A percentile compares a stretch with the other conserved stretches of the same genome.
Evolutionary conservation across 2,797 vertebrate genomes (phyloP).

Genomic region (Acestrorhynchus altus): DNA sequence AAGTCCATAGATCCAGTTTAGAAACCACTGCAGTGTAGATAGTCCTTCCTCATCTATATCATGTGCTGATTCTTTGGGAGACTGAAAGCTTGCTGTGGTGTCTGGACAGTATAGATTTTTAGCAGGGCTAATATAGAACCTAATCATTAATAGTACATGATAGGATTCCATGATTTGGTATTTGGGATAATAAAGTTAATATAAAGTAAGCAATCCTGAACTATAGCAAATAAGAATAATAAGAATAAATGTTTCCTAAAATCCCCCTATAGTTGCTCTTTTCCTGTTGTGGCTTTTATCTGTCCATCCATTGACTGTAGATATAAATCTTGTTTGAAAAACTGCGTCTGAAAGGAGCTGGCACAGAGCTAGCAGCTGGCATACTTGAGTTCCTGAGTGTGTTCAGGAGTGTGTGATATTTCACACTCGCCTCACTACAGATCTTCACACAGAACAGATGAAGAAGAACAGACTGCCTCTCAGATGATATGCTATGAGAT

Average conservation of each 20-base stretch:
- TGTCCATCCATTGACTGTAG: slow-evolving; percentile 38
- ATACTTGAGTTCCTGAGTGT: slow-evolving; percentile 53
- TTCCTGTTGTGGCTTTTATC: slow-evolving; percentile 35
- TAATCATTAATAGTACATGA: background rate
- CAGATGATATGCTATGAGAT: slow-evolving; percentile 33
- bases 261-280: slow-evolving; percentile 2
- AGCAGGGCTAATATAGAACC: background rate
- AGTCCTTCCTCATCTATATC: background rate
- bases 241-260: background rate
- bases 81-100: background rate
- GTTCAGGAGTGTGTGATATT: slow-evolving; percentile 57
- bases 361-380: too few species aligned
- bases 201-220: background rate
- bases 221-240: background rate
- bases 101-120: background rate
- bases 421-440: slow-evolving; percentile 48
- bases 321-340: slow-evolving; percentile 55
- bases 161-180: background rate
- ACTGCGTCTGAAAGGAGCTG: slow-evolving; percentile 54
- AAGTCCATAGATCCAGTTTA: slow-evolving; percentile 15
- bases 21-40: background rate
- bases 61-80: background rate
- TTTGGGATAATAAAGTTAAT: too few species aligned
- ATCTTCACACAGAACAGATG: slow-evolving; percentile 56
- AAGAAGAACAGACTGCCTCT: slow-evolving; percentile 50